phyloP scores from a whole-genome alignment of 2,888 invertebrate genomes.

The Cosmia trapezina region DNA sequence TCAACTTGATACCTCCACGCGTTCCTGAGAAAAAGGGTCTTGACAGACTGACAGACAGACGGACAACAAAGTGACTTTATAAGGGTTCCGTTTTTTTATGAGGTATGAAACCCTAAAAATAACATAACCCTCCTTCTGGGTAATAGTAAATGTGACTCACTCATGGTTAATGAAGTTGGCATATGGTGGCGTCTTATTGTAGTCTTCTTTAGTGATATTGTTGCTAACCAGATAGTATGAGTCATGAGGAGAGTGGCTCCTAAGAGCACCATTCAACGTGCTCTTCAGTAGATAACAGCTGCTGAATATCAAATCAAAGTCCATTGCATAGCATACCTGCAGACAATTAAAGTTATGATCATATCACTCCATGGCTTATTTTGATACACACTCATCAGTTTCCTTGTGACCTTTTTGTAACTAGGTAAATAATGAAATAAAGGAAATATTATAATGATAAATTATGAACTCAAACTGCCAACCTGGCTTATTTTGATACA shows the following conservation, averaged over 20 bases:
- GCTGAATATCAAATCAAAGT: conserved; percentile 77
- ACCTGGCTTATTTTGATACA: too few relatives aligned
- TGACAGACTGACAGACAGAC: too few relatives aligned
- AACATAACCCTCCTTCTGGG: background rate
- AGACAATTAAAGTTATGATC: conserved; percentile 6
- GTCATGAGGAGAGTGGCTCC: conserved; percentile 38
- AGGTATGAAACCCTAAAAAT: too few relatives aligned
- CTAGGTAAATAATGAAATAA: too few relatives aligned
- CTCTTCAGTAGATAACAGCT: conserved; percentile 75
- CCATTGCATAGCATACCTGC: conserved; percentile 77
- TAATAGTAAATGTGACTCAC: conserved; percentile 66
- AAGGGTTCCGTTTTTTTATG: too few relatives aligned
- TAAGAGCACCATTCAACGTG: conserved; percentile 20
- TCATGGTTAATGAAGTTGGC: conserved; percentile 54
- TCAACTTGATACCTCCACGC: too few relatives aligned
- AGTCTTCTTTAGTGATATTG: conserved; percentile 58
- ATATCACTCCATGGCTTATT: background rate
- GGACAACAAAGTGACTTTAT: too few relatives aligned
- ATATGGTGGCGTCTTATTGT: conserved; percentile 47
- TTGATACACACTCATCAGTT: background rate
- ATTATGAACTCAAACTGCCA: too few relatives aligned
- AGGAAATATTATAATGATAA: too few relatives aligned
- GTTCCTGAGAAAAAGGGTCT: too few relatives aligned
- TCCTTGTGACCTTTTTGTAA: too few relatives aligned
- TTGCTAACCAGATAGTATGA: conserved; percentile 66